These are phyloP conservation scores for Solenodon paradoxus DNA, from an alignment of 2,113 vertebrate species.

Conservation along the genomic window DNA sequence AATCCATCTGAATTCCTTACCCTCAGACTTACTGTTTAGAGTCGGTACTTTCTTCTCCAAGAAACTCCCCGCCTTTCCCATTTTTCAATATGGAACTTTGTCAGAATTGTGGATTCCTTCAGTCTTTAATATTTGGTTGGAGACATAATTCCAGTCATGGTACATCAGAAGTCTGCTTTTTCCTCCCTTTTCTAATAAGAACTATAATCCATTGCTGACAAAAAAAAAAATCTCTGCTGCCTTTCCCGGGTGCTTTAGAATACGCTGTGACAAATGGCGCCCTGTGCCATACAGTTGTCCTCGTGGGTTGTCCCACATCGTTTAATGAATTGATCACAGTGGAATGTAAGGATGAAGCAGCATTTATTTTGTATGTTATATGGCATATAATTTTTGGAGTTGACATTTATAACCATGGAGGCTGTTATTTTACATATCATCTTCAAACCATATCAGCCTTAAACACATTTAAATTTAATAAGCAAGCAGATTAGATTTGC, in stretches of 20 bases:
- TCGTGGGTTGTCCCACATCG: conserved; percentile 82
- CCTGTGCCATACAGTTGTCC: conserved; percentile 77
- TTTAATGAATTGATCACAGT: conserved; percentile 87
- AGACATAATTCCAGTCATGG: conserved; percentile 71
- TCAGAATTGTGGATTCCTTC: conserved; percentile 59
- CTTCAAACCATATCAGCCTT: conserved; percentile 87
- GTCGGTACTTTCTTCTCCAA: neutral
- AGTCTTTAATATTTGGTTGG: conserved; percentile 69
- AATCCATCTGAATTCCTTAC: neutral
- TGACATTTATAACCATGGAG: conserved; percentile 88
- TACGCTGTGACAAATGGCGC: conserved; percentile 81
- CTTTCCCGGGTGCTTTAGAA: conserved; percentile 81
- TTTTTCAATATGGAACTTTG: neutral
- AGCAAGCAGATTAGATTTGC: conserved; percentile 89
- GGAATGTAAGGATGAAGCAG: conserved; percentile 83
- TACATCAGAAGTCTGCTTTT: conserved; percentile 66
- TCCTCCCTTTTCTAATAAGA: conserved; percentile 69
- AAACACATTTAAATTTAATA: conserved; percentile 92
- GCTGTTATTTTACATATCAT: conserved; percentile 87
- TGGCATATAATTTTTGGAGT: conserved; percentile 86
- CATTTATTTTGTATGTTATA: conserved; percentile 87
- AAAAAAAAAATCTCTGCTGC: conserved; percentile 69
- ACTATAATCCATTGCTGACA: conserved; percentile 77
- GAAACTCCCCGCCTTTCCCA: neutral
- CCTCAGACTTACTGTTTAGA: neutral